Percentiles rank a stretch among this genome's conserved stretches.
These are phyloP conservation scores for Dicerorhinus sumatrensis DNA, from an alignment of 2,113 vertebrate genomes.

Conservation along the genomic window DNA sequence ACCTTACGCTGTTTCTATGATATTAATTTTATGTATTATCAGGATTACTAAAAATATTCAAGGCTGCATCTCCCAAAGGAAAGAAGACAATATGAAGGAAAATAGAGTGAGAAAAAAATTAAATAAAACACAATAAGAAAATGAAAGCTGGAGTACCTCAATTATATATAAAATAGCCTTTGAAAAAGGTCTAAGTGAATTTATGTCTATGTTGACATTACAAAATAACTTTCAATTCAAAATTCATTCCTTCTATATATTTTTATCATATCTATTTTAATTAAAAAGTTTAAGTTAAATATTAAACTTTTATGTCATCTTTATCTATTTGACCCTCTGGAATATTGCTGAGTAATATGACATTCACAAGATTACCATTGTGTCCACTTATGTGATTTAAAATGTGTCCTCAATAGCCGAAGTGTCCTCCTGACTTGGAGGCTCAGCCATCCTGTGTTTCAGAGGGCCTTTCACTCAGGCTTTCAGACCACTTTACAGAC, in stretches of 20 bases:
- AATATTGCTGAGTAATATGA: constrained; percentile 54
- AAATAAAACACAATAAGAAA: not conserved
- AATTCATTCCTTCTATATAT: not conserved
- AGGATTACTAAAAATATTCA: constrained; percentile 23
- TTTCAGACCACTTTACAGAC: constrained; percentile 64
- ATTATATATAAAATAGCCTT: not conserved
- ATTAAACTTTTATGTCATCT: constrained; percentile 46
- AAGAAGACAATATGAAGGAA: not conserved
- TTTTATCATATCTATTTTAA: constrained; percentile 57
- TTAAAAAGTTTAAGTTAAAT: constrained; percentile 60
- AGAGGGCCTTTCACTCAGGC: constrained; percentile 14
- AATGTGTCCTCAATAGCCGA: constrained; percentile 52
- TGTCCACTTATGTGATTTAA: constrained; percentile 52
- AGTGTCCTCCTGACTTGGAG: constrained; percentile 65
- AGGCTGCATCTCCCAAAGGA: not conserved
- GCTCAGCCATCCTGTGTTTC: constrained; percentile 58
- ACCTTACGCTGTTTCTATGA: not conserved
- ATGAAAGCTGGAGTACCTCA: not conserved
- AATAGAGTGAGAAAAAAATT: not conserved
- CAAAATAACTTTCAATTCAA: constrained; percentile 44
- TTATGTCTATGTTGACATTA: constrained; percentile 22
- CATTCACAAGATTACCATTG: constrained; percentile 40
- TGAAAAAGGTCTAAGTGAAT: not conserved
- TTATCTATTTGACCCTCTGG: constrained; percentile 48
- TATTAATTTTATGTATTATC: not conserved